These are phyloP conservation scores for Polypedilum pembai DNA, from an alignment of 1,140 invertebrate genomes.

Conservation along the genomic window DNA sequence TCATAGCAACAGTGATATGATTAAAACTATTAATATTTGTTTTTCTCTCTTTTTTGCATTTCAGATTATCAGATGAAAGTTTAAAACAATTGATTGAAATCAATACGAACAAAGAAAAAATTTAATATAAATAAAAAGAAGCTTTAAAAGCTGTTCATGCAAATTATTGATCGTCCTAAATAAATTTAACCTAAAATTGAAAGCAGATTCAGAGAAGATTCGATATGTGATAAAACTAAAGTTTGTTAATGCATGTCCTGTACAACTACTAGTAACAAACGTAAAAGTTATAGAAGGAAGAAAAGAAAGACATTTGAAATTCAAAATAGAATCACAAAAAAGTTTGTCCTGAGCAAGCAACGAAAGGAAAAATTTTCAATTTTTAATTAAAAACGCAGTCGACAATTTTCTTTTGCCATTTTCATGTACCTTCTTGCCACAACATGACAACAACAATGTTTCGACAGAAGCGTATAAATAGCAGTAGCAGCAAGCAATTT, in stretches of 20 bases:
- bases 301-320: neutral
- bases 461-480: neutral
- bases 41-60: too few species aligned
- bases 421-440: neutral
- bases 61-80: too few species aligned
- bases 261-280: too few species aligned
- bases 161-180: neutral
- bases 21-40: too few species aligned
- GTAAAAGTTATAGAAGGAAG: neutral
- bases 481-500: neutral
- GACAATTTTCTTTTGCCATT: neutral
- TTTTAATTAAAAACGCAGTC: conserved; percentile 13
- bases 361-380: neutral
- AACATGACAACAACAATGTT: conserved; percentile 23
- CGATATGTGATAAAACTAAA: too few species aligned
- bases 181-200: neutral
- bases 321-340: neutral
- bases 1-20: too few species aligned
- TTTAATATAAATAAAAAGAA: too few species aligned
- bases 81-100: too few species aligned
- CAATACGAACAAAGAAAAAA: too few species aligned
- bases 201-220: too few species aligned
- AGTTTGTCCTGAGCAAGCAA: neutral
- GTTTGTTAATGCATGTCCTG: too few species aligned
- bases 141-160: neutral